Conservation (phyloP, 2,797 vertebrate genomes). For the Myioborus miniatus region DNA sequence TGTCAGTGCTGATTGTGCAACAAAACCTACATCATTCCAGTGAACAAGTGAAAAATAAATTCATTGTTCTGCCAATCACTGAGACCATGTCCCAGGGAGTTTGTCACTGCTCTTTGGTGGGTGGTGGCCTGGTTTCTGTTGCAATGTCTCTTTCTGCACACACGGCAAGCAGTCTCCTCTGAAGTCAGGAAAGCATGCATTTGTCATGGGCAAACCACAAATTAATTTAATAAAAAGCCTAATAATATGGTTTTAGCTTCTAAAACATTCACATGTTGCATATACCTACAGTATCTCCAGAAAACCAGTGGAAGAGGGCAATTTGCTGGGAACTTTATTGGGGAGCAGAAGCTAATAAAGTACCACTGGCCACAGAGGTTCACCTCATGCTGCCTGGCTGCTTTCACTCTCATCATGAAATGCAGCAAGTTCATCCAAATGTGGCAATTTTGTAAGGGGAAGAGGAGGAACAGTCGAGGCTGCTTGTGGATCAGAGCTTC, state of each 20-base stretch:
- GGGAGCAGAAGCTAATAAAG: background rate
- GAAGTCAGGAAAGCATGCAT: background rate
- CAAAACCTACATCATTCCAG: background rate
- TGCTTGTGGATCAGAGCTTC: background rate
- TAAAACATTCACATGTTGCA: background rate
- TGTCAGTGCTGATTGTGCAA: background rate
- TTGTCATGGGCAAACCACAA: background rate
- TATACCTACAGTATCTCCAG: background rate
- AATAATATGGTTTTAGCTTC: background rate
- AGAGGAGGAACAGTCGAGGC: background rate
- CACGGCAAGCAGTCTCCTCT: background rate
- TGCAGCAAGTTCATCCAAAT: background rate
- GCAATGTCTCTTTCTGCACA: background rate
- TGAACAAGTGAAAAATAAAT: background rate
- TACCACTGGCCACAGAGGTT: background rate
- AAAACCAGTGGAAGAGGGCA: background rate
- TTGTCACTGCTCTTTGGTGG: background rate
- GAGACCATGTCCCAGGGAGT: fast-evolving
- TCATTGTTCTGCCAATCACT: background rate
- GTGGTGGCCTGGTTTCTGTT: background rate
- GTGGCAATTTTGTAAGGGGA: background rate
- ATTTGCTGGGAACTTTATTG: background rate
- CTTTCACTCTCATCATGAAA: background rate
- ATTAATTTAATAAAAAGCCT: background rate
- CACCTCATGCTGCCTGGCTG: background rate